These are phyloP conservation scores for Augochlorella aurata DNA, from an alignment of 2,888 invertebrate genomes.

Conservation along the genomic window DNA sequence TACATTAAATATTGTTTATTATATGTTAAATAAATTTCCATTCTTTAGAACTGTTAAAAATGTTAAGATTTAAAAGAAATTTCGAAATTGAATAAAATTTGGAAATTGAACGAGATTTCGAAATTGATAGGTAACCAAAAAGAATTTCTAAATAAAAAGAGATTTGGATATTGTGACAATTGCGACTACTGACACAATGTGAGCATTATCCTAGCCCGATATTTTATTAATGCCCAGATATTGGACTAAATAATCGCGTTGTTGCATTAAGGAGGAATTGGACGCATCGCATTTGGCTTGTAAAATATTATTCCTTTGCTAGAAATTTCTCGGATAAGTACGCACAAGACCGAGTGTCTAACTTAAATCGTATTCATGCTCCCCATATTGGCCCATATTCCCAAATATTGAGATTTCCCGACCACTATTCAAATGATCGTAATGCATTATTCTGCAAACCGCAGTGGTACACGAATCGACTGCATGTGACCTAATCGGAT, in stretches of 20 bases:
- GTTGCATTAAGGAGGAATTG: background rate
- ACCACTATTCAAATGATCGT: constrained; percentile 13
- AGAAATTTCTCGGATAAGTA: background rate
- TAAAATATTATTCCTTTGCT: background rate
- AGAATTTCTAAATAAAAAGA: no score
- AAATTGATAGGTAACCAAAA: no score
- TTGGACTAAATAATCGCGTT: background rate
- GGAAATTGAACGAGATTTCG: no score
- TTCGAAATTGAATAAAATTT: no score
- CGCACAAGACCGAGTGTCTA: constrained; percentile 9
- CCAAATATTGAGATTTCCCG: constrained; percentile 28
- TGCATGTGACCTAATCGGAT: constrained; percentile 9
- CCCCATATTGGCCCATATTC: constrained; percentile 23
- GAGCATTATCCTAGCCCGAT: background rate
- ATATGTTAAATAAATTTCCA: no score
- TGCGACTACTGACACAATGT: no score
- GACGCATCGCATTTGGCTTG: background rate
- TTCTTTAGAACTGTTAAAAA: no score
- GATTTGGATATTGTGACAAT: no score
- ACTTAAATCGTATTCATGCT: constrained; percentile 6
- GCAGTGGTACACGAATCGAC: constrained; percentile 7
- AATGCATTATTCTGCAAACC: constrained; percentile 16
- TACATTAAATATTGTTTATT: no score
- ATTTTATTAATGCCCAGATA: background rate
- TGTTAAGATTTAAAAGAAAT: no score